phyloP scores from a whole-genome alignment of 1,140 invertebrate genomes.

The Drosophila kurseongensis region DNA sequence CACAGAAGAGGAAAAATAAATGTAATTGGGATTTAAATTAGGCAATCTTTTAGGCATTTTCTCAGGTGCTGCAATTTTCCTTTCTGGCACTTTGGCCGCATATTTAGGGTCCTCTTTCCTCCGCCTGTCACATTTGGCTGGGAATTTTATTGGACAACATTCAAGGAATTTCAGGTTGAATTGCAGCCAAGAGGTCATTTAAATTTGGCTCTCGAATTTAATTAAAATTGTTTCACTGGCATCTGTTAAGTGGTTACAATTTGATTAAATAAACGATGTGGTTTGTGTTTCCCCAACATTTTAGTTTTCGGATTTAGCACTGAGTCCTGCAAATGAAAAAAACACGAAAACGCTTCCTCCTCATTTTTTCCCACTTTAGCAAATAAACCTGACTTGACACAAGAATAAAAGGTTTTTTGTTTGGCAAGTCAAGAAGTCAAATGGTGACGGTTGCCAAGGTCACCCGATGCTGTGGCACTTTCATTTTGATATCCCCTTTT shows the following conservation, averaged over 20 bases:
- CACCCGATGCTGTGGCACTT: constrained; percentile 28
- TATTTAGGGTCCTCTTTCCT: constrained; percentile 5
- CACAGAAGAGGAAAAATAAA: constrained; percentile 13
- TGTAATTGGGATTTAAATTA: constrained; percentile 37
- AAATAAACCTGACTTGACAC: constrained; percentile 35
- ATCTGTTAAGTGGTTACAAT: constrained; percentile 32
- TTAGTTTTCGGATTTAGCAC: constrained; percentile 5
- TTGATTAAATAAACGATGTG: constrained; percentile 31
- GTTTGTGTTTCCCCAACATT: background rate
- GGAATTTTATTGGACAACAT: constrained; percentile 25
- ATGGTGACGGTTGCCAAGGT: constrained; percentile 42
- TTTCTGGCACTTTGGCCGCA: background rate
- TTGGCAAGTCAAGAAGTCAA: constrained; percentile 6
- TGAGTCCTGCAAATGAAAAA: background rate
- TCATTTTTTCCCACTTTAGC: constrained; percentile 26
- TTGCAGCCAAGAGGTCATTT: constrained; percentile 60
- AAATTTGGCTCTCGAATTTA: constrained; percentile 44
- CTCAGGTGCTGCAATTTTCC: constrained; percentile 29
- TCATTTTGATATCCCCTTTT: constrained; percentile 16
- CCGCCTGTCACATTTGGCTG: constrained; percentile 31
- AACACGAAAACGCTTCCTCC: constrained; percentile 1
- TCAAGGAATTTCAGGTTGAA: constrained; percentile 59
- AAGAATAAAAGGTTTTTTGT: constrained; percentile 14
- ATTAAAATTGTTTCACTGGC: constrained; percentile 52
- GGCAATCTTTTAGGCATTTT: constrained; percentile 41